These are phyloP conservation scores for Peromyscus polionotus DNA, from an alignment of 2,113 vertebrate genomes.

Conservation along the genomic window DNA sequence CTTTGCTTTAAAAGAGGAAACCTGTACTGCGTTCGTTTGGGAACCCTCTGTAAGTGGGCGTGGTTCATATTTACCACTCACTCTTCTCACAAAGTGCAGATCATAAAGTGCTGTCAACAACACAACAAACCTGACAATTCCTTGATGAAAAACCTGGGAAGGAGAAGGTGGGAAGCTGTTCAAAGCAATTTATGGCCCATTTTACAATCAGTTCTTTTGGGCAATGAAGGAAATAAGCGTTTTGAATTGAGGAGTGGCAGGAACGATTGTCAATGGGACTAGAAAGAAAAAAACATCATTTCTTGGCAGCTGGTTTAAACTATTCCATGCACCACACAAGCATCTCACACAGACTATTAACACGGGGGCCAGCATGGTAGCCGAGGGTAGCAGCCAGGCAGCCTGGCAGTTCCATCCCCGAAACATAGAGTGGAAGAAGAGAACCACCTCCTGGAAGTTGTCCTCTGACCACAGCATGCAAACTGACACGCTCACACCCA, in stretches of 20 bases:
- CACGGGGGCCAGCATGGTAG: background rate
- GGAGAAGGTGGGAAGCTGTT: constrained; percentile 60
- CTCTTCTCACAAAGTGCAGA: constrained; percentile 48
- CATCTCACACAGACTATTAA: background rate
- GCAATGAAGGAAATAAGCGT: constrained; percentile 39
- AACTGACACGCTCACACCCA: background rate
- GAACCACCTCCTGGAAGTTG: background rate
- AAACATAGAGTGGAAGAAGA: background rate
- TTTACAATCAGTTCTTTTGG: constrained; percentile 53
- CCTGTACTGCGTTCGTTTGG: background rate
- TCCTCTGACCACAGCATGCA: background rate
- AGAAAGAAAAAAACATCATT: constrained; percentile 32
- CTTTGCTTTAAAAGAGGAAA: constrained; percentile 15
- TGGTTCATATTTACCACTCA: constrained; percentile 27
- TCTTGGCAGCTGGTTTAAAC: constrained; percentile 31
- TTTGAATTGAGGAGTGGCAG: constrained; percentile 9
- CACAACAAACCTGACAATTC: constrained; percentile 62
- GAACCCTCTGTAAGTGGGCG: constrained; percentile 1
- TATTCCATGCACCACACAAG: background rate
- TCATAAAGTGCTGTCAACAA: constrained; percentile 44
- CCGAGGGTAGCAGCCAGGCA: too few relatives aligned
- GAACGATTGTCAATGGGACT: constrained; percentile 1
- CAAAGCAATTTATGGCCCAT: background rate
- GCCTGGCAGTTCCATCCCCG: background rate
- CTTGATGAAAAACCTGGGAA: constrained; percentile 71